Percentiles rank a stretch among this genome's conserved stretches.
Conservation (phyloP, 2,888 invertebrate species). For the Morinoia aosen region DNA sequence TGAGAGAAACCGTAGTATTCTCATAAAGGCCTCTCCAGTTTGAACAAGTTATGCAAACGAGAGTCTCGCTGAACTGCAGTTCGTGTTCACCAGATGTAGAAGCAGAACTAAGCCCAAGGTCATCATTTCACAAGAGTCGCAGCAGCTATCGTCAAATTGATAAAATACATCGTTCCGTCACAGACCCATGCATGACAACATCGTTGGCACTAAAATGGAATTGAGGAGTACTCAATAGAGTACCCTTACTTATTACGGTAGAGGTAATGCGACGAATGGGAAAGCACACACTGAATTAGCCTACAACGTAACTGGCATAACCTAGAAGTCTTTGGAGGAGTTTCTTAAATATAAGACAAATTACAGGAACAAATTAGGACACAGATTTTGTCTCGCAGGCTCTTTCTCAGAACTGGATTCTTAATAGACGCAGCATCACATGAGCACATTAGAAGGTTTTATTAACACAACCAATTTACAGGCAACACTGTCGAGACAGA, state of each 20-base stretch:
- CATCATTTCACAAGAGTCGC: background rate
- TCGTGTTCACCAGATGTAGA: background rate
- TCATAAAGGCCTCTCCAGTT: background rate
- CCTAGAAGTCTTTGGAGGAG: background rate
- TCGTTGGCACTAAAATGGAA: background rate
- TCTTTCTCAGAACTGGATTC: background rate
- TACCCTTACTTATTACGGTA: background rate
- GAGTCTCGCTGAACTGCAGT: too few relatives aligned
- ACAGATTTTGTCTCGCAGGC: background rate
- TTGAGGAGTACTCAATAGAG: background rate
- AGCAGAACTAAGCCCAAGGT: background rate
- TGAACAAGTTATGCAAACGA: too few relatives aligned
- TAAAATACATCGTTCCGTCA: background rate
- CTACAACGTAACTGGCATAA: background rate
- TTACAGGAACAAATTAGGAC: background rate
- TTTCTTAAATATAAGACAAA: background rate
- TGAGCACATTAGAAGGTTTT: background rate
- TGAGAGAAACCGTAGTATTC: background rate
- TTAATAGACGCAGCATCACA: background rate
- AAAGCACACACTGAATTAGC: background rate
- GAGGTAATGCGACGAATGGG: background rate
- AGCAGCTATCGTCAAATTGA: background rate
- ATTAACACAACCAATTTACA: background rate
- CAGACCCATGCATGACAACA: background rate
- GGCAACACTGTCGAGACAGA: background rate